Evolutionary conservation across 2,797 vertebrate genomes (phyloP).

Genomic region (Pseudochromis fuscus): DNA sequence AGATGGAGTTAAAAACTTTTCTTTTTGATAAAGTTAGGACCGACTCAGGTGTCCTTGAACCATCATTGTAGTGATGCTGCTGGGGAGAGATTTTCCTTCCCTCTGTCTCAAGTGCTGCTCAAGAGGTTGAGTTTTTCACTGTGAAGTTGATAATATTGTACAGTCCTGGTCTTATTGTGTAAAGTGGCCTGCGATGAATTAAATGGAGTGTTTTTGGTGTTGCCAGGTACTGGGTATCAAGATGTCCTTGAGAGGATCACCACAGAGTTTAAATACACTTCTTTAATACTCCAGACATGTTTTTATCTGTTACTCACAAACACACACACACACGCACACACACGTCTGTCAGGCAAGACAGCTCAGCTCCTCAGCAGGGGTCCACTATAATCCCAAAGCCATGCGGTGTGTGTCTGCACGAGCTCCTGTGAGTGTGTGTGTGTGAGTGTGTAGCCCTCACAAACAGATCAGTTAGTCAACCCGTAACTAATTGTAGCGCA

Average conservation of each 20-base stretch:
- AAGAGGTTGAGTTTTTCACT: no score
- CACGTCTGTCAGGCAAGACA: not conserved
- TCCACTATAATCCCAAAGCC: conserved; percentile 14
- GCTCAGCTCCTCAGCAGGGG: conserved; percentile 28
- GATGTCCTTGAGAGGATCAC: not conserved
- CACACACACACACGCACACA: not conserved
- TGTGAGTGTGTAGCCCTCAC: not conserved
- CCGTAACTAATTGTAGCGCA: conserved; percentile 17
- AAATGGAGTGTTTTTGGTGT: no score
- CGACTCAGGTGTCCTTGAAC: no score
- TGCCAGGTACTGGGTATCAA: not conserved
- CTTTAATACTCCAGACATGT: not conserved
- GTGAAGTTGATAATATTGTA: no score
- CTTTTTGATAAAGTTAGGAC: no score
- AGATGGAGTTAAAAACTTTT: no score
- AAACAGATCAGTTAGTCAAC: not conserved
- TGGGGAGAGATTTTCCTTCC: no score
- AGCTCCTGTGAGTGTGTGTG: no score
- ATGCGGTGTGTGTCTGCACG: not conserved
- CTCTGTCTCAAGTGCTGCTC: no score
- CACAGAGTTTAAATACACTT: not conserved
- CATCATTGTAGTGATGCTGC: no score
- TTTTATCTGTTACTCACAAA: conserved; percentile 1
- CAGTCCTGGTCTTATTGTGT: no score
- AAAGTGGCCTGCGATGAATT: no score